Evolutionary conservation across 2,113 vertebrate species (phyloP).

Genomic region (Hydrolagus affinis): DNA sequence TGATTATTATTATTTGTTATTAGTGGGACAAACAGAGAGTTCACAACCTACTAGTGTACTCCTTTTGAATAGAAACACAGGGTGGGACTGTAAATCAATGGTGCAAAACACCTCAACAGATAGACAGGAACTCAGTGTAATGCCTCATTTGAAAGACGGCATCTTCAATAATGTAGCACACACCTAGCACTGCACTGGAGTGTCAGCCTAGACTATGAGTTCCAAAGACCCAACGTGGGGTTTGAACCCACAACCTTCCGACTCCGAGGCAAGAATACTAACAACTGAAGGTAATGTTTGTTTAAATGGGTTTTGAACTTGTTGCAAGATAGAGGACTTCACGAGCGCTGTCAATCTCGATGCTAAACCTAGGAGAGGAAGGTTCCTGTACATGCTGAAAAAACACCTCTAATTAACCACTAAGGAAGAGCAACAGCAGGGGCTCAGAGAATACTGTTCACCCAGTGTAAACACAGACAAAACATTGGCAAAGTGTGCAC

Average conservation of each 20-base stretch:
- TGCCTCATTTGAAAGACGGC: too few relatives aligned
- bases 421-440: background rate
- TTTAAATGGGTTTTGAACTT: background rate
- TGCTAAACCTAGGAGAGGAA: background rate
- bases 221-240: too few relatives aligned
- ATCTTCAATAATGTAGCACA: too few relatives aligned
- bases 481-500: background rate
- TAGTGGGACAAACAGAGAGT: background rate
- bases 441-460: background rate
- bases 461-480: background rate
- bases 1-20: background rate
- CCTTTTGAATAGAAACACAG: background rate
- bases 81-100: background rate
- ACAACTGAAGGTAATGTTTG: too few relatives aligned
- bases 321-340: background rate
- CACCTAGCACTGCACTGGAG: too few relatives aligned
- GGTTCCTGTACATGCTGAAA: background rate
- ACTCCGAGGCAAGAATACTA: too few relatives aligned
- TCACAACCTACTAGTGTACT: background rate
- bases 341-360: background rate
- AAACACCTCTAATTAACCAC: background rate
- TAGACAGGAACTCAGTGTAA: too few relatives aligned
- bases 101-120: background rate
- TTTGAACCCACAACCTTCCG: too few relatives aligned
- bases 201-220: too few relatives aligned